Percentiles rank a stretch among this genome's conserved stretches.
phyloP scores from a whole-genome alignment of 2,113 vertebrate species.

The Hemichromis elongatus region DNA sequence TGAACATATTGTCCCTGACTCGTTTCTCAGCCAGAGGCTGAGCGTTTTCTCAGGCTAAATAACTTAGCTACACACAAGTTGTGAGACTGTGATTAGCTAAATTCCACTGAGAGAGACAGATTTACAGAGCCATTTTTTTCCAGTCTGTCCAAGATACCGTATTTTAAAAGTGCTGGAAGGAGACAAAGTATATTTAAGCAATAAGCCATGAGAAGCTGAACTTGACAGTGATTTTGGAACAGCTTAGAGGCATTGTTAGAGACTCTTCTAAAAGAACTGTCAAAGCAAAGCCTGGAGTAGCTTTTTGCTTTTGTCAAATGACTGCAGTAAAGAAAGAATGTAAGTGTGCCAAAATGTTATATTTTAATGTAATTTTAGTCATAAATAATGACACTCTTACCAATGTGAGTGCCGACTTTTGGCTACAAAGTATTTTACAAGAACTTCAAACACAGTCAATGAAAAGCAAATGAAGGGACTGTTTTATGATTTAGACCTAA shows the following conservation, averaged over 20 bases:
- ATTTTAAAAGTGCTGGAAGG: slow-evolving; percentile 41
- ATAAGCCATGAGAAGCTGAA: slow-evolving; percentile 40
- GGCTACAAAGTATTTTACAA: not conserved
- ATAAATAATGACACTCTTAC: not conserved
- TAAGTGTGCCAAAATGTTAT: slow-evolving; percentile 21
- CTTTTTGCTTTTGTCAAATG: slow-evolving; percentile 40
- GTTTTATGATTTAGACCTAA: not conserved
- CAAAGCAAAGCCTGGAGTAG: not conserved
- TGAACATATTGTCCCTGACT: slow-evolving; percentile 28
- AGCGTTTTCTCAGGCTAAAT: slow-evolving; percentile 39
- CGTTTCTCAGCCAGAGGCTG: not conserved
- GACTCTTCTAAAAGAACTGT: slow-evolving; percentile 16
- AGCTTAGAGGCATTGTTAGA: slow-evolving; percentile 38
- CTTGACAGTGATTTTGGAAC: slow-evolving; percentile 42
- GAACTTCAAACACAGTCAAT: not conserved
- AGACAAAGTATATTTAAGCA: slow-evolving; percentile 53
- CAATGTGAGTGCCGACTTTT: not conserved
- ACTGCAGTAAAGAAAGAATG: slow-evolving; percentile 7
- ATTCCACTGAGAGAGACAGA: slow-evolving; percentile 38
- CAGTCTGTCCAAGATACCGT: slow-evolving; percentile 31
- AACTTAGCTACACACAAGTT: slow-evolving; percentile 43
- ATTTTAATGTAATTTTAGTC: not conserved
- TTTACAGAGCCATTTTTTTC: slow-evolving; percentile 26
- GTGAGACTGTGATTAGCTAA: slow-evolving; percentile 41
- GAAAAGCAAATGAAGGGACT: not conserved